phyloP scores from a whole-genome alignment of 2,113 vertebrate genomes.

The Cinclus mexicanus region DNA sequence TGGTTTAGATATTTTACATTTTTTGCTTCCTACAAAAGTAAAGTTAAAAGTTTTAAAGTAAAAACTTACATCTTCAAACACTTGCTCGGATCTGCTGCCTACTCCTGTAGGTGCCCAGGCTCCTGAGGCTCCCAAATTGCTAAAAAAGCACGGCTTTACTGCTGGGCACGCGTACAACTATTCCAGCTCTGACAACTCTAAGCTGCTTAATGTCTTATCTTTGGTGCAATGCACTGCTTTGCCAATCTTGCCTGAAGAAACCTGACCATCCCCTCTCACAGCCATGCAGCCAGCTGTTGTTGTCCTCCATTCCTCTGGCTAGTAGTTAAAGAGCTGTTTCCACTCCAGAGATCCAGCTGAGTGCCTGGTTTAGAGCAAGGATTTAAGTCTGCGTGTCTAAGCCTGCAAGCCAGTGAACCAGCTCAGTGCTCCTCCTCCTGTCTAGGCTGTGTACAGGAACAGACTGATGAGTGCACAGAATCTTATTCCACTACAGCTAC shows the following conservation, averaged over 20 bases:
- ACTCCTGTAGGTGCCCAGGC: background rate
- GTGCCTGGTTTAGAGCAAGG: background rate
- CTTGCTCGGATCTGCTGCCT: background rate
- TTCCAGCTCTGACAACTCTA: background rate
- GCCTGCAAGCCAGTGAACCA: background rate
- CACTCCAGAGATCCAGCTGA: background rate
- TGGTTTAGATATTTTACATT: background rate
- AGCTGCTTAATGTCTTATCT: constrained; percentile 52
- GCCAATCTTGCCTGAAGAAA: background rate
- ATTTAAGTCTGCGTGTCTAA: background rate
- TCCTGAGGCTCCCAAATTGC: background rate
- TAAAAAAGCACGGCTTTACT: background rate
- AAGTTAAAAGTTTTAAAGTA: background rate
- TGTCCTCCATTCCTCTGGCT: background rate
- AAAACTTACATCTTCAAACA: background rate
- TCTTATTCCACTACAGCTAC: background rate
- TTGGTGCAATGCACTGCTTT: background rate
- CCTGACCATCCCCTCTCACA: background rate
- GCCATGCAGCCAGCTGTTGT: background rate
- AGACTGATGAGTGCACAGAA: background rate
- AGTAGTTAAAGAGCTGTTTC: background rate
- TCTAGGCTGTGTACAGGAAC: background rate
- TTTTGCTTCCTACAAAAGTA: background rate
- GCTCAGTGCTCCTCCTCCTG: background rate
- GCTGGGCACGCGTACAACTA: background rate